A percentile compares a stretch with the other conserved stretches of the same genome.
Evolutionary conservation across 2,113 vertebrate genomes (phyloP).

Genomic region (Phyllostomus discolor): DNA sequence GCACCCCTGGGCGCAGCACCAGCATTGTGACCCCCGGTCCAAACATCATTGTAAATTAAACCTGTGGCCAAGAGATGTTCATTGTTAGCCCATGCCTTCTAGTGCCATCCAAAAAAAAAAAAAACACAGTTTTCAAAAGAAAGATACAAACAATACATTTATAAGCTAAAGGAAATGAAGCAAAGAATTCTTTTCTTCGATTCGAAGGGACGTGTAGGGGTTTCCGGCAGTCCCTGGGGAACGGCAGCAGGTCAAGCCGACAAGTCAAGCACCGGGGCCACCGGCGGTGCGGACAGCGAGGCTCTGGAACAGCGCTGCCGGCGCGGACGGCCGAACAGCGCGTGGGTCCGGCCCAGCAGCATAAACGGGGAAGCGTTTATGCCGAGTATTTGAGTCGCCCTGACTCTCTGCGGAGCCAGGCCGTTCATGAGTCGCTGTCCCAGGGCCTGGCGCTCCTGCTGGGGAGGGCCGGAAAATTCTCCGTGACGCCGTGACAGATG

Average conservation of each 20-base stretch:
- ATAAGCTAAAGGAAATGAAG: neutral
- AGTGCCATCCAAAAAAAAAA: neutral
- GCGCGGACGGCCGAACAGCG: neutral
- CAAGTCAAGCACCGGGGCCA: too few species aligned
- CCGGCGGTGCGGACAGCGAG: neutral
- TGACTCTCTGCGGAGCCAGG: constrained; percentile 18
- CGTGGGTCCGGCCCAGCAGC: neutral
- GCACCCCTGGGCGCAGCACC: neutral
- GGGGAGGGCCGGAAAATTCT: neutral
- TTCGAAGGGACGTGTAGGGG: neutral
- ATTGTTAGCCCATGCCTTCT: neutral
- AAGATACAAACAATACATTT: neutral
- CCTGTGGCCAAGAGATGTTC: neutral
- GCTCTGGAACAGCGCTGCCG: neutral
- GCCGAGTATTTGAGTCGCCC: constrained; percentile 21
- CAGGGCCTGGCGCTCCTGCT: neutral
- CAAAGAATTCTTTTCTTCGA: neutral
- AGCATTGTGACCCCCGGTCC: neutral
- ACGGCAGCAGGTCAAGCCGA: neutral
- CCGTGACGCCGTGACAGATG: neutral
- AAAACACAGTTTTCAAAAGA: neutral
- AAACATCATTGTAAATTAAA: neutral
- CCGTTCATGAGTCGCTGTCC: constrained; percentile 10
- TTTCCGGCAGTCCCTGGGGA: neutral
- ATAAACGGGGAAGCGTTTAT: neutral